A percentile compares a stretch with the other conserved stretches of the same genome.
phyloP scores from a whole-genome alignment of 2,888 invertebrate genomes.

The Oxytorus armatus region DNA sequence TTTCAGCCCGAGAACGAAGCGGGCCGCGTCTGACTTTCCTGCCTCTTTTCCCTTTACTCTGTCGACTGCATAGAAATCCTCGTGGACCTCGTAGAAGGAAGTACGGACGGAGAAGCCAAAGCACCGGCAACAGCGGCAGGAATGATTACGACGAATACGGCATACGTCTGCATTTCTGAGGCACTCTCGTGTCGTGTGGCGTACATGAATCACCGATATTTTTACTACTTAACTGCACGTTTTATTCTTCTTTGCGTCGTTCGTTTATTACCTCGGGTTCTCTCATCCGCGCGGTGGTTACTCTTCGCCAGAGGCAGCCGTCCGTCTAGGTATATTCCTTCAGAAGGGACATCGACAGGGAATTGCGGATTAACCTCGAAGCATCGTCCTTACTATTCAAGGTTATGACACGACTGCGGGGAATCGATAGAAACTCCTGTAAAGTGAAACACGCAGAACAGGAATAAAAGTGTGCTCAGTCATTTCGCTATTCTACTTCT shows the following conservation, averaged over 20 bases:
- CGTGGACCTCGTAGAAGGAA: constrained; percentile 75
- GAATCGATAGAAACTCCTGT: background rate
- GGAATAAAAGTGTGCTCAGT: background rate
- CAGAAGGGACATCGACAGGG: constrained; percentile 15
- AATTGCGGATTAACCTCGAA: constrained; percentile 21
- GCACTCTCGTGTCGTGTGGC: constrained; percentile 46
- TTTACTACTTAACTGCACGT: constrained; percentile 37
- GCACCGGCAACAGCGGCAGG: constrained; percentile 24
- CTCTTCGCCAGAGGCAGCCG: background rate
- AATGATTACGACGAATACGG: constrained; percentile 67
- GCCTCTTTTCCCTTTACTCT: constrained; percentile 19
- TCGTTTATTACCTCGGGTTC: constrained; percentile 8
- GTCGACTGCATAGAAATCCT: constrained; percentile 76
- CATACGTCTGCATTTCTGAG: constrained; percentile 73
- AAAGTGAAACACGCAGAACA: background rate
- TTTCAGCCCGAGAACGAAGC: constrained; percentile 18
- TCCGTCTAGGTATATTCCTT: background rate
- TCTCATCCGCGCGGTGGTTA: constrained; percentile 2
- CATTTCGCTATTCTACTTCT: background rate
- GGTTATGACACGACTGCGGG: constrained; percentile 15
- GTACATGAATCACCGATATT: constrained; percentile 64
- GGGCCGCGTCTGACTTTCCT: constrained; percentile 32
- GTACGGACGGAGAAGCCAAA: constrained; percentile 64
- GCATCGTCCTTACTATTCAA: constrained; percentile 17
- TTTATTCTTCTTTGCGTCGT: constrained; percentile 14